These are phyloP conservation scores for Okamejei kenojei DNA, from an alignment of 2,797 vertebrate genomes.

Conservation along the genomic window DNA sequence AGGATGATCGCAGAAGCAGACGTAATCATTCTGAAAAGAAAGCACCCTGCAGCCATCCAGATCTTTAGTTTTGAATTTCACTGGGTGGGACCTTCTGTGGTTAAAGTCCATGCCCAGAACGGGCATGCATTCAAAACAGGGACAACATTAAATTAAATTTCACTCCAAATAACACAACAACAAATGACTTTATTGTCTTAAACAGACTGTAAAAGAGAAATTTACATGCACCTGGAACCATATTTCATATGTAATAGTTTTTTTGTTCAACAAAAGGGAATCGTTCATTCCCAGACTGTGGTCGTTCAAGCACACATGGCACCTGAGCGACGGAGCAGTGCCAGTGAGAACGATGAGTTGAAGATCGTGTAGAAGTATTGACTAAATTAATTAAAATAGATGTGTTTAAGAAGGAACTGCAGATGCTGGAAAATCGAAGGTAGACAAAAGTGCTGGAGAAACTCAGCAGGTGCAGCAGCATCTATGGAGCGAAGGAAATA, in stretches of 20 bases:
- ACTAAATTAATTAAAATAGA: background rate
- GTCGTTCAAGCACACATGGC: background rate
- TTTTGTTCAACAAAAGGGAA: background rate
- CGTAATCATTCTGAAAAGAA: background rate
- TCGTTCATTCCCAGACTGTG: background rate
- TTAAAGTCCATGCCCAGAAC: background rate
- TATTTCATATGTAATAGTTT: background rate
- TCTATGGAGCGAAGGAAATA: no score
- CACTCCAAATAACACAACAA: background rate
- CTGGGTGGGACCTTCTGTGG: background rate
- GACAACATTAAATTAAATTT: background rate
- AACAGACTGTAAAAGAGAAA: constrained; percentile 23
- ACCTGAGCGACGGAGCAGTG: background rate
- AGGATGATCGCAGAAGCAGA: background rate
- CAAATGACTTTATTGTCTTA: constrained; percentile 30
- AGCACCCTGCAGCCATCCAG: background rate
- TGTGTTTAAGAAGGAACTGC: no score
- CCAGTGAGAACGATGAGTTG: background rate
- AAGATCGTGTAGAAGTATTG: background rate
- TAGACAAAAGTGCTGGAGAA: no score
- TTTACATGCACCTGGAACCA: constrained; percentile 18
- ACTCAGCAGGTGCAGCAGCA: no score
- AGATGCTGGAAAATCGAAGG: no score
- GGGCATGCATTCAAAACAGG: background rate
- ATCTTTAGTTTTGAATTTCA: background rate